A percentile compares a stretch with the other conserved stretches of the same genome.
These are phyloP conservation scores for Halcyon leucocephala DNA, from an alignment of 2,797 vertebrate genomes.

Conservation along the genomic window DNA sequence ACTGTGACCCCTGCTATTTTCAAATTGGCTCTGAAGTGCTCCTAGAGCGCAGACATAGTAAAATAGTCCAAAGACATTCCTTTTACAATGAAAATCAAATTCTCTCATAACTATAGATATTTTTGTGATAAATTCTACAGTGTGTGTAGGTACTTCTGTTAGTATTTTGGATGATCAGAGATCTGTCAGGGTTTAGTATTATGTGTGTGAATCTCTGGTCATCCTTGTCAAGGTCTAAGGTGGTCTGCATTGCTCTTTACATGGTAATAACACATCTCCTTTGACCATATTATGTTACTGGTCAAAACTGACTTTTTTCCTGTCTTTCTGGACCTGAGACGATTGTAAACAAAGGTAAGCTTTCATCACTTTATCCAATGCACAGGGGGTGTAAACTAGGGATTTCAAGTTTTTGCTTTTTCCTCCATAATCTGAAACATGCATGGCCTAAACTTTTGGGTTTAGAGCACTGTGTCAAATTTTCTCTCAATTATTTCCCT, in stretches of 20 bases:
- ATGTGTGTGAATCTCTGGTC: not conserved
- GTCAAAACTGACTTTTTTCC: not conserved
- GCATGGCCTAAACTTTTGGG: not conserved
- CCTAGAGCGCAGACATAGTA: not conserved
- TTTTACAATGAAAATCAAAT: not conserved
- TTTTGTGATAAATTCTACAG: not conserved
- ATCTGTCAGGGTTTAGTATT: not conserved
- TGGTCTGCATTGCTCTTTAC: not conserved
- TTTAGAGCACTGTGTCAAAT: not conserved
- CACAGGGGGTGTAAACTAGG: accelerated
- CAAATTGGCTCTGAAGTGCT: slow-evolving; percentile 26
- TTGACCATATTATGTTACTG: not conserved
- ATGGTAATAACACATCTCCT: not conserved
- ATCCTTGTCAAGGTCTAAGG: not conserved
- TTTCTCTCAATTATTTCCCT: not conserved
- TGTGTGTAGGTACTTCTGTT: not conserved
- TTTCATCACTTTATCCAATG: not conserved
- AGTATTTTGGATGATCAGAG: not conserved
- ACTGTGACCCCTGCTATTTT: slow-evolving; percentile 46
- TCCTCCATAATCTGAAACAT: not conserved
- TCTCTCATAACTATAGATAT: not conserved
- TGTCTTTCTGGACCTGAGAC: accelerated
- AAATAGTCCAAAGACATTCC: not conserved
- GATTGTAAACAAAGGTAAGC: not conserved
- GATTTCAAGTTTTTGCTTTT: not conserved